These are phyloP conservation scores for Phenacoccus solenopsis DNA, from an alignment of 1,140 invertebrate genomes.

Conservation along the genomic window DNA sequence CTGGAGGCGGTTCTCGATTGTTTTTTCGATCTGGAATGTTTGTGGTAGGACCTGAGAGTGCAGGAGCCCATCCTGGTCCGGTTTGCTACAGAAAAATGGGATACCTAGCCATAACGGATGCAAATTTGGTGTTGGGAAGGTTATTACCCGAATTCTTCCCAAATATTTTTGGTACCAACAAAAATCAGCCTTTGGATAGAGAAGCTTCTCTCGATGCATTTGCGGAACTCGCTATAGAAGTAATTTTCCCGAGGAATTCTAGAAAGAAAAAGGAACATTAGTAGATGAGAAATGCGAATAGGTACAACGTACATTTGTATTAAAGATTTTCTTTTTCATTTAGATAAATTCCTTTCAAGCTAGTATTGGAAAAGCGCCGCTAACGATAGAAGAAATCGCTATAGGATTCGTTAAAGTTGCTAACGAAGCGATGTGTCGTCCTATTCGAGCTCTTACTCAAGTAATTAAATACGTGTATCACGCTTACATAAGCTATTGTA, in stretches of 20 bases:
- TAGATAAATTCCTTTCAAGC: slow-evolving; percentile 51
- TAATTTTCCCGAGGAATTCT: slow-evolving; percentile 30
- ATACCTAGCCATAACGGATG: slow-evolving; percentile 86
- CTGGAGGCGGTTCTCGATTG: slow-evolving; percentile 92
- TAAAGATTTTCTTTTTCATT: slow-evolving; percentile 22
- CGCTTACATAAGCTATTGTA: not conserved
- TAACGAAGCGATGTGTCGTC: slow-evolving; percentile 97
- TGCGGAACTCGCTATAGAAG: slow-evolving; percentile 52
- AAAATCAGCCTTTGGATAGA: slow-evolving; percentile 79
- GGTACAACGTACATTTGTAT: not conserved
- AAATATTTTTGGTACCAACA: slow-evolving; percentile 86
- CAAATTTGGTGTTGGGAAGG: slow-evolving; percentile 80
- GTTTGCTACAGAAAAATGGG: slow-evolving; percentile 92
- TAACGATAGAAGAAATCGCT: slow-evolving; percentile 79
- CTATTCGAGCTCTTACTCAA: slow-evolving; percentile 77
- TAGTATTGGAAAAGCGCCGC: slow-evolving; percentile 34
- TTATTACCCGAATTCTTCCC: slow-evolving; percentile 93
- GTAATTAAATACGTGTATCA: slow-evolving; percentile 30
- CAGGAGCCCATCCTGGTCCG: slow-evolving; percentile 88
- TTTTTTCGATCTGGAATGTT: slow-evolving; percentile 89
- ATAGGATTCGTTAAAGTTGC: slow-evolving; percentile 95
- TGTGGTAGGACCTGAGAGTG: slow-evolving; percentile 93
- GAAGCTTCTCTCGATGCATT: slow-evolving; percentile 55
- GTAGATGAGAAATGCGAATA: not conserved
- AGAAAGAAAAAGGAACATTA: not conserved